These are phyloP conservation scores for Eulithis prunata DNA, from an alignment of 2,888 invertebrate genomes.

Conservation along the genomic window DNA sequence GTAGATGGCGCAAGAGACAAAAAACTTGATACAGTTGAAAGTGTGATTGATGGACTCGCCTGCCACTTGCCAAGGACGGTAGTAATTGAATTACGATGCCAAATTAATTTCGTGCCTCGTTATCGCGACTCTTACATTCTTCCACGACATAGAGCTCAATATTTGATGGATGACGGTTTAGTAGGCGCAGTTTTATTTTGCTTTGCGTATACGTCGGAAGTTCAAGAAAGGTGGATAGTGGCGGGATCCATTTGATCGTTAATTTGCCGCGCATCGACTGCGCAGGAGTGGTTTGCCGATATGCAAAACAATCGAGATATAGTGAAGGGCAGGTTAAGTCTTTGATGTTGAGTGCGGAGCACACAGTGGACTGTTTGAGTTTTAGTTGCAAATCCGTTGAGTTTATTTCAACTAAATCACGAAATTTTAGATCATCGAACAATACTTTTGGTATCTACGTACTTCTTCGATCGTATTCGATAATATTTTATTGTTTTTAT, in stretches of 20 bases:
- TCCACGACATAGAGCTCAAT: conserved; percentile 55
- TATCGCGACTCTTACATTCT: conserved; percentile 53
- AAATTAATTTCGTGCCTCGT: conserved; percentile 58
- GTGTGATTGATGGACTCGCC: conserved; percentile 77
- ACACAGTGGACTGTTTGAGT: conserved; percentile 44
- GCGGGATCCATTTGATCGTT: conserved; percentile 75
- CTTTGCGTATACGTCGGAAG: conserved; percentile 57
- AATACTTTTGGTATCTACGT: background rate
- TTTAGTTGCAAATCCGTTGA: conserved; percentile 31
- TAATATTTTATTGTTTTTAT: no score
- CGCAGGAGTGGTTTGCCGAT: conserved; percentile 67
- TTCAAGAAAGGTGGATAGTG: conserved; percentile 57
- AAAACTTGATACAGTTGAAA: conserved; percentile 81
- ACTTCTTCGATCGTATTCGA: no score
- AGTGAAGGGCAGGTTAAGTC: conserved; percentile 59
- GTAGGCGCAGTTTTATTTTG: conserved; percentile 46
- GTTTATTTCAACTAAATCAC: conserved; percentile 11
- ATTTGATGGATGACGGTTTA: conserved; percentile 45
- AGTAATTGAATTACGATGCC: conserved; percentile 78
- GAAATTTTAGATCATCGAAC: background rate
- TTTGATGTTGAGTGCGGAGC: conserved; percentile 47
- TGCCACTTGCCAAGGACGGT: conserved; percentile 65
- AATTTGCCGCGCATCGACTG: conserved; percentile 72
- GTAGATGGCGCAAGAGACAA: conserved; percentile 62
- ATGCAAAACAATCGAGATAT: conserved; percentile 80